Conservation (phyloP, 1,140 invertebrate genomes). For the Hypothenemus hampei region DNA sequence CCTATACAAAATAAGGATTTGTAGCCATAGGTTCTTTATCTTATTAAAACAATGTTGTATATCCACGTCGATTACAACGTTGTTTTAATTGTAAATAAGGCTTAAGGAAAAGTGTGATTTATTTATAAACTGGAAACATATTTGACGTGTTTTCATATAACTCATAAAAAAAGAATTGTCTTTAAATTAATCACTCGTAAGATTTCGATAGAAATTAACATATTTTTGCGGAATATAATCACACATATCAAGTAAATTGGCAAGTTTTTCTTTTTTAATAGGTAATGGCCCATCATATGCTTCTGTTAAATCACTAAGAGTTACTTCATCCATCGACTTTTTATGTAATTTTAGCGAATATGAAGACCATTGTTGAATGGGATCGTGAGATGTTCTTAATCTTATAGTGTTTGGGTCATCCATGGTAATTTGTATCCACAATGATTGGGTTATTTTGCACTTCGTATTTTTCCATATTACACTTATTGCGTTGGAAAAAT, state of each 20-base stretch:
- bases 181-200: not conserved
- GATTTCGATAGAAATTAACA: not conserved
- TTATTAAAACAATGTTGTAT: not conserved
- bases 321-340: not conserved
- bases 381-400: too few species aligned
- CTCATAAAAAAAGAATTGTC: not conserved
- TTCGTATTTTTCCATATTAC: too few species aligned
- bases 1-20: not conserved
- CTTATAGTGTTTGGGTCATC: too few species aligned
- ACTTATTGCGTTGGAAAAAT: too few species aligned
- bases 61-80: conserved; percentile 1
- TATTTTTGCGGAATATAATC: not conserved
- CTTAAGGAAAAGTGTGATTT: not conserved
- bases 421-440: too few species aligned
- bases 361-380: not conserved
- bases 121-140: not conserved
- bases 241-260: not conserved
- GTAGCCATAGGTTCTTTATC: not conserved
- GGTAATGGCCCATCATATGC: not conserved
- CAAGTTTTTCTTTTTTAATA: not conserved
- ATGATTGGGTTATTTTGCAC: too few species aligned
- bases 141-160: too few species aligned
- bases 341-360: not conserved
- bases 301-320: not conserved
- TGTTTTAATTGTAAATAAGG: not conserved